Evolutionary conservation across 2,797 vertebrate species (phyloP), one percentile per base, ranked within the genome.

Genomic region (Miichthys miiuy): DNA sequence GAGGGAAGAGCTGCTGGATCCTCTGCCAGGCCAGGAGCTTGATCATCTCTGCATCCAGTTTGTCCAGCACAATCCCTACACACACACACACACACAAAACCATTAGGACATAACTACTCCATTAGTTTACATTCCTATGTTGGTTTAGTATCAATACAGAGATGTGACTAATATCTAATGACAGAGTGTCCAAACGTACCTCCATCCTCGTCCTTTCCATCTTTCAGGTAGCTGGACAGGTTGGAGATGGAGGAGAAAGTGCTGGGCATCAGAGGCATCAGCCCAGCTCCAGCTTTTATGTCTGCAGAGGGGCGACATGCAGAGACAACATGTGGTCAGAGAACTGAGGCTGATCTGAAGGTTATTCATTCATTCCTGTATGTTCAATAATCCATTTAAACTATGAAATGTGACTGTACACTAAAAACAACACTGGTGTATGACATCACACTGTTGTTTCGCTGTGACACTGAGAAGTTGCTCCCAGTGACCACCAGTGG

Each of bases 1-100:
- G 95, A 52, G 97, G 95, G 81, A 99, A 97, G 74, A 99, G 97
- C 95, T 99, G 97, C 94, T 99, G 98, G 93, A 99, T 98, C 95
- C 97, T 97, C 94, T 99, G 98, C 96, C 97, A 97, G 79, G 98
- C 98, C 91, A 99, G 92, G 86, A 99, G 95, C 93, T 97, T 98
- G 92, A 99, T 96, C 94, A 98, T 95, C 87, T 97, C 96, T 87
- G 97, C 94, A 64, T 99, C 98, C 87, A 99, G 93, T 91, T 97
- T 96, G 93, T 96, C 97, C 86, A 99, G 93, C 93, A 98, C 97
- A 57, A 99, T 97, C 79, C 96, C 97, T 99, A 91, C 73, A 70
- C 8, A 65, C 14, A 65, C 30, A 65, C 30, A 25, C 25, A 25
- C 25, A 25, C 25, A 80, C 18, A 55, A 4, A 67, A 7, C 7